A percentile compares a stretch with the other conserved stretches of the same genome.
Conservation (phyloP, 2,113 vertebrate species). For the Corvus cornix region DNA sequence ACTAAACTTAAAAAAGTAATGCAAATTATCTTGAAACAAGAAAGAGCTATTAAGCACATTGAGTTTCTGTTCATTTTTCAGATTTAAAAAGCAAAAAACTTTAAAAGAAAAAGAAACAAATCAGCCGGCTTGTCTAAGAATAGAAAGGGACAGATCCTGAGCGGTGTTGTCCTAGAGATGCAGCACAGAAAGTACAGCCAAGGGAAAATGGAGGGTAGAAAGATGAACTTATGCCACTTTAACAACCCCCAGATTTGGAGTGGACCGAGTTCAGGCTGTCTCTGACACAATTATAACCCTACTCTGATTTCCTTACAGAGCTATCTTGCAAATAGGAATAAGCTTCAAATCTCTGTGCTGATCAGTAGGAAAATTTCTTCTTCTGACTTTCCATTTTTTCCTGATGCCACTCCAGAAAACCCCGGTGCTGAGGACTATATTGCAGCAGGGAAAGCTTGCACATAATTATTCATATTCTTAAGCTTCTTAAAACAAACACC, state of each 20-base stretch:
- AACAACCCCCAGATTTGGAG: not conserved
- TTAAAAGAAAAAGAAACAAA: not conserved
- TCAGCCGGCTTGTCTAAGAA: constrained; percentile 24
- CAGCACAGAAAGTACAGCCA: constrained; percentile 58
- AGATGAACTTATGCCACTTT: not conserved
- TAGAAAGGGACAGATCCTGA: constrained; percentile 14
- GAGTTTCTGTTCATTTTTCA: constrained; percentile 18
- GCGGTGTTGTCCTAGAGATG: constrained; percentile 12
- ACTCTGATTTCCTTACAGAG: not conserved
- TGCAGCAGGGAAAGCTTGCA: not conserved
- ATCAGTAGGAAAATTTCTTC: not conserved
- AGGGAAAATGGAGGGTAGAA: not conserved
- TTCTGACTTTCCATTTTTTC: not conserved
- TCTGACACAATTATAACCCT: not conserved
- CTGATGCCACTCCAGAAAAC: not conserved
- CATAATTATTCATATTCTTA: not conserved
- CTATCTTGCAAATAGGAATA: not conserved
- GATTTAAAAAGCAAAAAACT: not conserved
- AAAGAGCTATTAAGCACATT: not conserved
- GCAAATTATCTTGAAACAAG: not conserved
- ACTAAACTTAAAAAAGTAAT: not conserved
- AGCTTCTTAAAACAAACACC: not conserved
- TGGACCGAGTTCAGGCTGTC: not conserved
- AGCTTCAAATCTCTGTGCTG: not conserved
- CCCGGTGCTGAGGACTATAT: not conserved